These are phyloP conservation scores for Gymnogyps californianus DNA, from an alignment of 2,113 vertebrate genomes.

Conservation along the genomic window DNA sequence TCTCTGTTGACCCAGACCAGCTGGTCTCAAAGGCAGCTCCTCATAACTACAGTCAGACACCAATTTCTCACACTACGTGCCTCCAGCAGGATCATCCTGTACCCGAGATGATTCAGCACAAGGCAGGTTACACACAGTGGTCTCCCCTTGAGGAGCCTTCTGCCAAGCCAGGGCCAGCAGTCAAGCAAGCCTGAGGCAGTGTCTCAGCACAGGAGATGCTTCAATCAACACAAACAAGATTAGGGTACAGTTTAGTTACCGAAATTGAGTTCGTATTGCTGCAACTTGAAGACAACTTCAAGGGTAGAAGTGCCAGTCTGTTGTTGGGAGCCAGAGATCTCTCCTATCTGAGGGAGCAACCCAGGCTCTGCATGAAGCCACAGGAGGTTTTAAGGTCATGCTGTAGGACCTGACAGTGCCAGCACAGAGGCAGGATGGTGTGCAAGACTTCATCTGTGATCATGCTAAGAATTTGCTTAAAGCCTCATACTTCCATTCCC, in stretches of 20 bases:
- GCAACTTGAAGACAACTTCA: not conserved
- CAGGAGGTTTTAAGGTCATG: not conserved
- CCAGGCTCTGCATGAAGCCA: not conserved
- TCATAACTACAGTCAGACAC: too few relatives aligned
- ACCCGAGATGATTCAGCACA: rapidly evolving
- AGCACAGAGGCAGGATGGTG: not conserved
- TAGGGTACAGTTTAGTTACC: not conserved
- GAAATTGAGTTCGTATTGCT: not conserved
- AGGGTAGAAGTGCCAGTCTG: rapidly evolving
- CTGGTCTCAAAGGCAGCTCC: not conserved
- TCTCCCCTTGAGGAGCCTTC: too few relatives aligned
- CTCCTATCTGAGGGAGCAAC: not conserved
- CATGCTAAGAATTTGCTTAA: not conserved
- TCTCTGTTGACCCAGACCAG: not conserved
- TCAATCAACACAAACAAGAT: not conserved
- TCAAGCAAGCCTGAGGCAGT: not conserved
- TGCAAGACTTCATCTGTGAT: too few relatives aligned
- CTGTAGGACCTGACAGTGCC: not conserved
- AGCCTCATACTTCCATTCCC: not conserved
- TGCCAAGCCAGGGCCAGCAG: not conserved
- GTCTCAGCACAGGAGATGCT: not conserved
- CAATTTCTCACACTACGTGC: rapidly evolving
- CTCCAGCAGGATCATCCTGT: not conserved
- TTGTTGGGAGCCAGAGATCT: not conserved
- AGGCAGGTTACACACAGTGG: not conserved